phyloP scores from a whole-genome alignment of 2,888 invertebrate genomes.

The Dione juno region DNA sequence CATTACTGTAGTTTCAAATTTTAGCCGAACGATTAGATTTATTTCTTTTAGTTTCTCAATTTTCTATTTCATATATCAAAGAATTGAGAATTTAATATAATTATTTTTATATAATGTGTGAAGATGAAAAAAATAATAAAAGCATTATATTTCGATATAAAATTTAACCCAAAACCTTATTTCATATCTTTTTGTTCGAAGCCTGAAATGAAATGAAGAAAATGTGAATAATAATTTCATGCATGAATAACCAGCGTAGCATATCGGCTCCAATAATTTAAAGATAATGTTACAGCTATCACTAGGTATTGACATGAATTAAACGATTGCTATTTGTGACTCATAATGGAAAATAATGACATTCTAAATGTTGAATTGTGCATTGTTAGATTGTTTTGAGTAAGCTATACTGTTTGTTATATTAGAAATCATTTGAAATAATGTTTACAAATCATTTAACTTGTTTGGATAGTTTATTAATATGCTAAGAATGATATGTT shows the following conservation, averaged over 20 bases:
- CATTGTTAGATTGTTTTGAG: not conserved
- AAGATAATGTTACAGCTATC: slow-evolving; percentile 13
- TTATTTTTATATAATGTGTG: not conserved
- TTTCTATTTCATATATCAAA: too few species aligned
- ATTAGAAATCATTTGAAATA: not conserved
- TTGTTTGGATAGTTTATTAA: not conserved
- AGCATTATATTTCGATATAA: not conserved
- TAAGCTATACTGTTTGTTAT: not conserved
- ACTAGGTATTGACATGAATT: slow-evolving; percentile 11
- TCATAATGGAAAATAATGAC: not conserved
- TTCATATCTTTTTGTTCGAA: slow-evolving; percentile 20
- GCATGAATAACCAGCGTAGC: slow-evolving; percentile 30
- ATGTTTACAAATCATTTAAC: not conserved
- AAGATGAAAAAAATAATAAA: not conserved
- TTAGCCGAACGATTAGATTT: too few species aligned
- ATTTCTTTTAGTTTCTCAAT: too few species aligned
- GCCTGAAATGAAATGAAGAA: too few species aligned
- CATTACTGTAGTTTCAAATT: not conserved
- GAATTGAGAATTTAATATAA: too few species aligned
- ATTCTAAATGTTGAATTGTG: not conserved
- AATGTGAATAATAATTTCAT: slow-evolving; percentile 36
- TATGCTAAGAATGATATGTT: too few species aligned
- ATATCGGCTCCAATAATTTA: slow-evolving; percentile 8
- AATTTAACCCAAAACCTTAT: slow-evolving; percentile 17
- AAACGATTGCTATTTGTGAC: slow-evolving; percentile 15